Conservation (phyloP, 1,140 invertebrate species). For the Hycleus phaleratus region DNA sequence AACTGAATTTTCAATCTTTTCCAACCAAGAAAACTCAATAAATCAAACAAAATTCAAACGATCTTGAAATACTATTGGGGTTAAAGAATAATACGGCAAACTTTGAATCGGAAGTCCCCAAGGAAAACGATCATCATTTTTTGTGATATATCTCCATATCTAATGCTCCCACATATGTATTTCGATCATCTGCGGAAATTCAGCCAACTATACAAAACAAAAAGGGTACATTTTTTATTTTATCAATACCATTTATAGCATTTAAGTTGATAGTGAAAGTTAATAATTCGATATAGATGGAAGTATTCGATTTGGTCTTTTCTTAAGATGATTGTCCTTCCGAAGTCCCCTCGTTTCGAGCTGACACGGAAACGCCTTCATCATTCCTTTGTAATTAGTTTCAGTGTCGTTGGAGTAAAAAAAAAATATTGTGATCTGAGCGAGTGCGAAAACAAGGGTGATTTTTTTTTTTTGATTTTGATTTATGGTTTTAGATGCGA, state of each 20-base stretch:
- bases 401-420: conserved; percentile 12
- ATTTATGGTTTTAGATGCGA: conserved; percentile 11
- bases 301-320: too few relatives aligned
- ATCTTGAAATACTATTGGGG: conserved; percentile 11
- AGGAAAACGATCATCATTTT: conserved; percentile 8
- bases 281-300: too few relatives aligned
- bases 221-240: too few relatives aligned
- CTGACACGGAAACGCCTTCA: conserved; percentile 10
- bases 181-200: too few relatives aligned
- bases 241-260: too few relatives aligned
- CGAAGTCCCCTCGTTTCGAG: too few relatives aligned
- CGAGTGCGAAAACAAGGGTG: conserved; percentile 5
- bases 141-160: not conserved
- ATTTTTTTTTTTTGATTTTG: conserved; percentile 3
- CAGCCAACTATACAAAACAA: too few relatives aligned
- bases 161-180: not conserved
- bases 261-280: too few relatives aligned
- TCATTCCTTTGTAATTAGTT: conserved; percentile 15
- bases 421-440: conserved; percentile 5
- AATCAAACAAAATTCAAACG: conserved; percentile 11
- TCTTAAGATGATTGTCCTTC: too few relatives aligned
- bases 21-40: not conserved
- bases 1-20: not conserved
- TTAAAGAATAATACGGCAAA: conserved; percentile 13
- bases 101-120: conserved; percentile 4